Evolutionary conservation across 92 coral and sea anemone species (phyloP).

Genomic region (Phymanthus crucifer): DNA sequence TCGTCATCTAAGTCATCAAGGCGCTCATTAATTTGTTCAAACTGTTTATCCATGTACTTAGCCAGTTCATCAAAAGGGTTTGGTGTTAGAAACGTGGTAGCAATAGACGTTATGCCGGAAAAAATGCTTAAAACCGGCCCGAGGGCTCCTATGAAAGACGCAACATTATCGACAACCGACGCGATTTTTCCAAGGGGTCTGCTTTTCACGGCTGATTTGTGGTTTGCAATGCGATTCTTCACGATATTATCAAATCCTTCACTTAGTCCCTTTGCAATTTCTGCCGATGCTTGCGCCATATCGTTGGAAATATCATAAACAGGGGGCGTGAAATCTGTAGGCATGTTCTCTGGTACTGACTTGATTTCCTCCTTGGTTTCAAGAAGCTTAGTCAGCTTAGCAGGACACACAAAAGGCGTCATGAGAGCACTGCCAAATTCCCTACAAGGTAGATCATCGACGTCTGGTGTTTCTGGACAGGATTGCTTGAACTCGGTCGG

Average conservation of each 20-base stretch:
- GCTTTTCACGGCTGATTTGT: neutral
- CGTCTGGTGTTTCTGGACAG: neutral
- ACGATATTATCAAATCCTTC: slow-evolving; percentile 3
- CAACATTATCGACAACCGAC: neutral
- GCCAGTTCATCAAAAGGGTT: slow-evolving; percentile 48
- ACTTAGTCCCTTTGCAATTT: slow-evolving; percentile 31
- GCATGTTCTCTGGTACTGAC: neutral
- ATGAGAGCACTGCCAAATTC: neutral
- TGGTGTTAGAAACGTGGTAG: slow-evolving; percentile 41
- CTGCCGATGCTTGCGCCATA: slow-evolving; percentile 26
- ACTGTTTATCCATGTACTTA: slow-evolving; percentile 33
- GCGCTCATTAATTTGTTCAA: slow-evolving; percentile 32
- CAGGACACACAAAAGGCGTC: slow-evolving; percentile 32
- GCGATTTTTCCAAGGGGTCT: neutral
- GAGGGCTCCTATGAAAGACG: slow-evolving; percentile 20
- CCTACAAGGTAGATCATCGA: slow-evolving; percentile 21
- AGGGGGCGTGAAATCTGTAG: slow-evolving; percentile 24
- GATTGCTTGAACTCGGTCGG: slow-evolving; percentile 1
- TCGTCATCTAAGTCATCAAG: slow-evolving; percentile 26
- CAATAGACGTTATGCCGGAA: slow-evolving; percentile 28
- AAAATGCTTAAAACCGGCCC: slow-evolving; percentile 31
- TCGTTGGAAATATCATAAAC: slow-evolving; percentile 30
- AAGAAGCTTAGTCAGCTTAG: slow-evolving; percentile 25
- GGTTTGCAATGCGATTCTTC: neutral
- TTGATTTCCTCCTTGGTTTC: neutral